Evolutionary conservation across 2,797 vertebrate genomes (phyloP).

Genomic region (Hirundo rustica): DNA sequence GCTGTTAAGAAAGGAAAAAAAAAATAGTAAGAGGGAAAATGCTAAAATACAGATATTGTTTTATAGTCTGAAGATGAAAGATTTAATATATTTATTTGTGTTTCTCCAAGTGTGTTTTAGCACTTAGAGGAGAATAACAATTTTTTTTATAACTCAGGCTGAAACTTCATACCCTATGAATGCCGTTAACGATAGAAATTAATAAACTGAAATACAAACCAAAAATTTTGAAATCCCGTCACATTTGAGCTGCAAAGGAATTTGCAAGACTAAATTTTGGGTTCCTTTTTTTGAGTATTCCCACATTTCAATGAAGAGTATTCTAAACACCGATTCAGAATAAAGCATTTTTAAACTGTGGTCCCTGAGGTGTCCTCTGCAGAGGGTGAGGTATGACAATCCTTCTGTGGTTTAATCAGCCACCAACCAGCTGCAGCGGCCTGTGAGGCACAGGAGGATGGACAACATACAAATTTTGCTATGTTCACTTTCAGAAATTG

Average conservation of each 20-base stretch:
- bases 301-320: accelerated
- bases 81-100: not conserved
- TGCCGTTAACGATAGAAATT: not conserved
- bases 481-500: not conserved
- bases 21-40: not conserved
- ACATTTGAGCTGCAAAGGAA: not conserved
- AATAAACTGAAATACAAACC: not conserved
- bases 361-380: too few relatives aligned
- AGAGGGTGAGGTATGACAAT: not conserved
- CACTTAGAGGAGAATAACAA: not conserved
- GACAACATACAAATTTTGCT: not conserved
- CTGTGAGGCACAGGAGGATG: not conserved
- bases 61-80: not conserved
- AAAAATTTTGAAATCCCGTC: not conserved
- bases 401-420: not conserved
- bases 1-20: not conserved
- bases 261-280: not conserved
- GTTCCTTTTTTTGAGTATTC: not conserved
- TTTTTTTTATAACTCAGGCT: not conserved
- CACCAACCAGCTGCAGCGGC: not conserved
- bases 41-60: not conserved
- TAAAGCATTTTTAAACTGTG: not conserved
- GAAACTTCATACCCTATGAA: not conserved
- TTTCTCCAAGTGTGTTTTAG: not conserved
- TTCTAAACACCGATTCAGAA: not conserved